A percentile compares a stretch with the other conserved stretches of the same genome.
These are phyloP conservation scores for Eupithecia tripunctaria DNA, from an alignment of 2,888 invertebrate genomes.

Conservation along the genomic window DNA sequence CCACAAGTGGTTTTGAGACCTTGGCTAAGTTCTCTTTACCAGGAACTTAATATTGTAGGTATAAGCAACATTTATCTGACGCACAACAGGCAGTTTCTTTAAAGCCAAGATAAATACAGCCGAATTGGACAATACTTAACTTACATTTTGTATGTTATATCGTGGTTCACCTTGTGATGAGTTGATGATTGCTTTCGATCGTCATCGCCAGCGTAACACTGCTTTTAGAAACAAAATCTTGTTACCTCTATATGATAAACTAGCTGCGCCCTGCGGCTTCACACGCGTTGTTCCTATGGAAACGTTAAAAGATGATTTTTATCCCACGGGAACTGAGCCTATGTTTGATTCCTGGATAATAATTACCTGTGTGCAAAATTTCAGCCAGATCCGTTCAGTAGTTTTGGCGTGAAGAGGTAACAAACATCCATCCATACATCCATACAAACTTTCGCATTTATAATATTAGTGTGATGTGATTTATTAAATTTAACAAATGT, in stretches of 20 bases:
- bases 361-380: no score
- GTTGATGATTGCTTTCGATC: not conserved
- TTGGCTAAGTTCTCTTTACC: not conserved
- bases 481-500: not conserved
- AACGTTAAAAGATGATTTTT: no score
- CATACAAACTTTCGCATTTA: no score
- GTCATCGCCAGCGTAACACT: not conserved
- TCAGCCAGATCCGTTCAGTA: no score
- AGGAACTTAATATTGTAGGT: not conserved
- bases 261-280: no score
- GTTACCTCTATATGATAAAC: not conserved
- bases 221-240: not conserved
- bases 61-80: not conserved
- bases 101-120: not conserved
- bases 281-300: no score
- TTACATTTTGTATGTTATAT: not conserved
- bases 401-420: no score
- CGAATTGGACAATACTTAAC: not conserved
- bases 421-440: no score
- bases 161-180: slow-evolving; percentile 3
- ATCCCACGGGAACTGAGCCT: no score
- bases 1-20: slow-evolving; percentile 5
- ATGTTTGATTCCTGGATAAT: no score
- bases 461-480: no score
- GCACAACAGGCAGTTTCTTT: not conserved